Conservation (phyloP, 2,113 vertebrate species). For the Hemibagrus wyckioides region DNA sequence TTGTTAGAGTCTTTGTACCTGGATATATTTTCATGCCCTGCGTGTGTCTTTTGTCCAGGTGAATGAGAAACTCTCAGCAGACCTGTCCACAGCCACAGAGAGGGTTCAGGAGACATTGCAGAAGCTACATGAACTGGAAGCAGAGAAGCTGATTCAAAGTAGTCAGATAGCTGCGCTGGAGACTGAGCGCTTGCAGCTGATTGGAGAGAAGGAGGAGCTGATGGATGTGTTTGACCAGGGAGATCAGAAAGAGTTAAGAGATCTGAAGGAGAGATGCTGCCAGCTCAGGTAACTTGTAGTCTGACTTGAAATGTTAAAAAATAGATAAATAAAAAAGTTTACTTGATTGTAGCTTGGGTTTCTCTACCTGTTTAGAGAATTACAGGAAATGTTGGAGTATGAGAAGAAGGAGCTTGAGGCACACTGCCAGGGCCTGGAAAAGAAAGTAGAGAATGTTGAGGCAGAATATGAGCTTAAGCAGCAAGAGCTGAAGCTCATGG, state of each 20-base stretch:
- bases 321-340: neutral
- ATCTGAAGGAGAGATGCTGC: conserved; percentile 58
- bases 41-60: conserved; percentile 52
- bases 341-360: neutral
- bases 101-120: conserved; percentile 54
- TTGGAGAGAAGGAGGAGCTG: conserved; percentile 65
- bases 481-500: conserved; percentile 54
- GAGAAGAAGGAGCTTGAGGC: conserved; percentile 66
- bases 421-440: conserved; percentile 58
- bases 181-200: conserved; percentile 58
- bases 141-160: conserved; percentile 55
- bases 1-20: neutral
- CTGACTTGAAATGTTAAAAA: neutral
- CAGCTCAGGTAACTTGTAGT: conserved; percentile 64
- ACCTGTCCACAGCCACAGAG: conserved; percentile 61
- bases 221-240: conserved; percentile 38
- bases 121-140: conserved; percentile 62
- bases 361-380: conserved; percentile 56
- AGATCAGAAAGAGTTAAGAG: conserved; percentile 35
- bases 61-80: conserved; percentile 65
- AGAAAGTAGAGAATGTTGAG: conserved; percentile 55
- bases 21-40: neutral
- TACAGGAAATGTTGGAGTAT: conserved; percentile 52
- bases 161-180: conserved; percentile 62
- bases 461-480: conserved; percentile 52